Conservation (phyloP, 1,140 invertebrate genomes). For the Caenorhabditis briggsae region DNA sequence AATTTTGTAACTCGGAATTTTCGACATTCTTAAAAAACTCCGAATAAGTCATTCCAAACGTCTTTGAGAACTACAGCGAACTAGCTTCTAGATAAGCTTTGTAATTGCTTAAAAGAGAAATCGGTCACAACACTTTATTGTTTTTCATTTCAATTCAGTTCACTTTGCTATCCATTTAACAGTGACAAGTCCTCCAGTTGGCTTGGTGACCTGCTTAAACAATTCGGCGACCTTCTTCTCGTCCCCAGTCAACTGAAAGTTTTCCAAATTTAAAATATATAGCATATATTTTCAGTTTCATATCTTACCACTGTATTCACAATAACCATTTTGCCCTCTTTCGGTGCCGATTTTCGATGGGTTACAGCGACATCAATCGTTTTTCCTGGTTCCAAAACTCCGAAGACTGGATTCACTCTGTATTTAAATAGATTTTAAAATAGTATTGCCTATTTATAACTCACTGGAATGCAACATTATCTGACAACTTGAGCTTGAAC, state of each 20-base stretch:
- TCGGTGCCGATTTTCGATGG: background rate
- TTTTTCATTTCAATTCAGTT: background rate
- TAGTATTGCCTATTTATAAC: background rate
- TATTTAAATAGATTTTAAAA: background rate
- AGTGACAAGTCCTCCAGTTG: background rate
- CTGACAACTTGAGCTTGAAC: slow-evolving; percentile 23
- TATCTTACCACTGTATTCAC: slow-evolving; percentile 12
- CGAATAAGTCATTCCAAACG: too few relatives aligned
- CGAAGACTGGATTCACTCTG: slow-evolving; percentile 28
- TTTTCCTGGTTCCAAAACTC: slow-evolving; percentile 29
- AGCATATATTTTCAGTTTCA: background rate
- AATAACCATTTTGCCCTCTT: slow-evolving; percentile 20
- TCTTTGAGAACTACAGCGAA: too few relatives aligned
- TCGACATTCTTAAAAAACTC: too few relatives aligned
- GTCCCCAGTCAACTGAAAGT: slow-evolving; percentile 16
- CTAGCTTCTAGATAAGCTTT: too few relatives aligned
- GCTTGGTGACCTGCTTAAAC: background rate
- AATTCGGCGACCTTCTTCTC: background rate
- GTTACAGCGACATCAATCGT: background rate
- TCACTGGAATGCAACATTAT: slow-evolving; percentile 17
- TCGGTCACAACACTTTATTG: too few relatives aligned
- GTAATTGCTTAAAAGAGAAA: too few relatives aligned
- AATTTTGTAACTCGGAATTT: too few relatives aligned
- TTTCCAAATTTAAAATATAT: background rate
- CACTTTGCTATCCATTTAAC: slow-evolving; percentile 7